Base-by-base conservation (phyloP, 2,113 vertebrate genomes). In the Rattus rattus region DNA sequence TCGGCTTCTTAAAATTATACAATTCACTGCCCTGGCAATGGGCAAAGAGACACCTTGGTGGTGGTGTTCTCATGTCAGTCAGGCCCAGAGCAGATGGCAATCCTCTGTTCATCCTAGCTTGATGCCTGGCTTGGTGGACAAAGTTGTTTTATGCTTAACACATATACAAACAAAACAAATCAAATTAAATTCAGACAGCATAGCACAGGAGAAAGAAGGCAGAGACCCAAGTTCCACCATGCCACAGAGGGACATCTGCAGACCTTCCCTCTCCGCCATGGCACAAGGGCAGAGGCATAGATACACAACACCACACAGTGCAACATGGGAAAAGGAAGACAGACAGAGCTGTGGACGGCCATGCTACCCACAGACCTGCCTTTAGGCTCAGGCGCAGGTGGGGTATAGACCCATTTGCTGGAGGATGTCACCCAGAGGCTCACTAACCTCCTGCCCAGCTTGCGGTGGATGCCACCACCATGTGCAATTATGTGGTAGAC, bases 1-100 rank as follows among this genome's bases (percentile, higher is more conserved):
- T 54, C 87, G 61, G 6, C 52, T 95, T 95, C 67, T 95, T 96
- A 93, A 96, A 92, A 92, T 80, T 91, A 75, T 63, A 75, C 72
- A 91, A 88, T 63, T 67, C 91, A 24, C n/a, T 22, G n/a, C 72
- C n/a, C n/a, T 75, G 72, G 72, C n/a, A 75, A 43, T 43, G n/a
- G n/a, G 20, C 1, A 43, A 43, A 75, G 9, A 75, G 72, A 24
- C 9, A 43, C 19, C 8, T 39, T 43, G 33, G 33, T 70, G 70
- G 17, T 39, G 19, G 7, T 73, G 70, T 73, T 39, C 36, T 39
- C 39, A 39, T 73, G 7, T 43, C 20, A 75, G 72, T 43, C 72
- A 75, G n/a, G n/a, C 20, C 0, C 72, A 43, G 20, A 75, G 72
- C 4, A 43, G 72, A 43, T 43, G n/a, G 20, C n/a, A 75, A n/a